phyloP scores from a whole-genome alignment of 2,113 vertebrate species.

The Falcunculus frontatus region DNA sequence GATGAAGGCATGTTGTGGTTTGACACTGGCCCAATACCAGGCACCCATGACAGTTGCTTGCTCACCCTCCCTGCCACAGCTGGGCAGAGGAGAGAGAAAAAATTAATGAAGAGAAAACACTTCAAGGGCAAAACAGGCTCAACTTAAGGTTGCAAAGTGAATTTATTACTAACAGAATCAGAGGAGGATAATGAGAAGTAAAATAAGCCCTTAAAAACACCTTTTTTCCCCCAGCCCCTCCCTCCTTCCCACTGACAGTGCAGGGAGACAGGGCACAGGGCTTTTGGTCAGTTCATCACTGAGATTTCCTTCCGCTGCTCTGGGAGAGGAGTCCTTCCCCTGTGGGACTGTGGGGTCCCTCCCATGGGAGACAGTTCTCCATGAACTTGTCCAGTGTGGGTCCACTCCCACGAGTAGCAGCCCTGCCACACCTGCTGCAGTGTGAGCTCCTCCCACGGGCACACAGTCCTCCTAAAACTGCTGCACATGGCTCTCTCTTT shows the following conservation, averaged over 20 bases:
- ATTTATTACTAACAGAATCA: not conserved
- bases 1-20: not conserved
- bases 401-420: not conserved
- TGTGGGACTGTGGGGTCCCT: not conserved
- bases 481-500: not conserved
- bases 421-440: not conserved
- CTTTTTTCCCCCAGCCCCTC: not conserved
- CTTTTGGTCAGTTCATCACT: not conserved
- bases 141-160: not conserved
- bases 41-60: not conserved
- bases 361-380: not conserved
- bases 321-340: not conserved
- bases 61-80: not conserved
- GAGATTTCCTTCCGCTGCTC: not conserved
- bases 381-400: not conserved
- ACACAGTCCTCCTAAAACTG: not conserved
- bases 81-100: not conserved
- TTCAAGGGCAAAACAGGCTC: not conserved
- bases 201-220: not conserved
- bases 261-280: not conserved
- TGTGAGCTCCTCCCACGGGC: not conserved
- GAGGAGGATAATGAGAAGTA: not conserved
- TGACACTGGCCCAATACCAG: not conserved
- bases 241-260: not conserved
- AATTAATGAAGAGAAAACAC: not conserved